Base-by-base conservation (phyloP, 2,888 invertebrate genomes). In the Eupithecia inturbata region DNA sequence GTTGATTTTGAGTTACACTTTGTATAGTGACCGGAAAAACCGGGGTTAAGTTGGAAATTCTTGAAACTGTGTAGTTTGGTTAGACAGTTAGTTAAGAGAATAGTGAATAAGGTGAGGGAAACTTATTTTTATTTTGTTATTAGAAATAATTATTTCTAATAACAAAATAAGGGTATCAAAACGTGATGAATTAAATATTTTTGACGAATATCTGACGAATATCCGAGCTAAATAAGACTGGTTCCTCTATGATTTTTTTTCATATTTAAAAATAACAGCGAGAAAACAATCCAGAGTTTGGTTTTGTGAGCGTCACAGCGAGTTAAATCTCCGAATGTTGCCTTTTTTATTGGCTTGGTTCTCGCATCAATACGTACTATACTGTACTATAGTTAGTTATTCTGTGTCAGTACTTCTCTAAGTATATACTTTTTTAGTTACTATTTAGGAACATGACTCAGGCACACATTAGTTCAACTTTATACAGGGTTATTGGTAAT, bases 361-460 rank as follows among this genome's bases (percentile, higher is more conserved):
- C 75, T 75, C 69, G 75, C 76, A 74, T 66, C 39, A 12, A 1
- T 12, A 53, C 53, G n/a, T n/a, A 49, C 49, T n/a, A 45, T 45
- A 19, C n/a, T n/a, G n/a, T n/a, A n/a, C 0, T 49, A n/a, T 22
- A 22, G 16, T 6, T 22, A 53, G 0, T 3, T 53, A 12, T 53
- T 53, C 0, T 22, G 26, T 57, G 57, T 16, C 10, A 39, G 36
- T 64, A 63, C 63, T 33, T 33, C 14, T n/a, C 9, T 63, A 63
- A n/a, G 69, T 57, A 26, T 26, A 57, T 39, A 68, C 22, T 36
- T n/a, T n/a, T n/a, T n/a, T n/a, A n/a, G n/a, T n/a, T n/a, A n/a
- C n/a, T n/a, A n/a, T n/a, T n/a, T n/a, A n/a, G n/a, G n/a, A 77
- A 79, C 77, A 76, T 77, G 78, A 79, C 77, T 70, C 39, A 68